Percentiles rank a stretch among this genome's conserved stretches.
Conservation (phyloP, 30 jellyfish, hydroid and myxozoan species). For the Nemopilema nomurai region DNA sequence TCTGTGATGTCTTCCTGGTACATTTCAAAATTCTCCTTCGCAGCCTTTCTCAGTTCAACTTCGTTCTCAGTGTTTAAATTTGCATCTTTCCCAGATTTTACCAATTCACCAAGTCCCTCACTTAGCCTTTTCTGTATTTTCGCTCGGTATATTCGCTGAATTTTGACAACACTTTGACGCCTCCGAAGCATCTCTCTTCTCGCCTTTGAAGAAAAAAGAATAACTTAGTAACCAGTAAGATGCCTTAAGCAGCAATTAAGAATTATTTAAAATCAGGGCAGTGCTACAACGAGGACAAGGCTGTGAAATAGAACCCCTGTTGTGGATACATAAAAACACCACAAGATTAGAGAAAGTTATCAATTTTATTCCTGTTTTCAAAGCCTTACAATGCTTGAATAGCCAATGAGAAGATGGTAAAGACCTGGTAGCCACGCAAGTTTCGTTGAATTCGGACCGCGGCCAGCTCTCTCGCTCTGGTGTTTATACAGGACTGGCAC, state of each 20-base stretch:
- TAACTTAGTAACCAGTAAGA: background rate
- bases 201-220: constrained; percentile 8
- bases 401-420: background rate
- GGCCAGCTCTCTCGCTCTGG: constrained; percentile 40
- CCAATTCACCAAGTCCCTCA: background rate
- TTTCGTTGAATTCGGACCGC: constrained; percentile 58
- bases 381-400: too few species aligned
- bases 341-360: too few species aligned
- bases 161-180: constrained; percentile 47
- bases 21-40: constrained; percentile 68
- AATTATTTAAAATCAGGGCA: background rate
- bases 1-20: constrained; percentile 71
- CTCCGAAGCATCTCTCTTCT: constrained; percentile 33
- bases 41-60: constrained; percentile 23
- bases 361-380: too few species aligned
- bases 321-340: too few species aligned
- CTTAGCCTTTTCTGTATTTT: constrained; percentile 4
- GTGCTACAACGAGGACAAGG: too few species aligned
- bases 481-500: constrained; percentile 7
- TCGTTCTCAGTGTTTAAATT: background rate
- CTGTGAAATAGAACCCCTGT: too few species aligned
- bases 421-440: constrained; percentile 77
- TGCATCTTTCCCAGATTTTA: background rate
- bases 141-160: constrained; percentile 39
- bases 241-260: background rate